phyloP scores from a whole-genome alignment of 2,797 vertebrate species.

The Dendrocincla tyrannina region DNA sequence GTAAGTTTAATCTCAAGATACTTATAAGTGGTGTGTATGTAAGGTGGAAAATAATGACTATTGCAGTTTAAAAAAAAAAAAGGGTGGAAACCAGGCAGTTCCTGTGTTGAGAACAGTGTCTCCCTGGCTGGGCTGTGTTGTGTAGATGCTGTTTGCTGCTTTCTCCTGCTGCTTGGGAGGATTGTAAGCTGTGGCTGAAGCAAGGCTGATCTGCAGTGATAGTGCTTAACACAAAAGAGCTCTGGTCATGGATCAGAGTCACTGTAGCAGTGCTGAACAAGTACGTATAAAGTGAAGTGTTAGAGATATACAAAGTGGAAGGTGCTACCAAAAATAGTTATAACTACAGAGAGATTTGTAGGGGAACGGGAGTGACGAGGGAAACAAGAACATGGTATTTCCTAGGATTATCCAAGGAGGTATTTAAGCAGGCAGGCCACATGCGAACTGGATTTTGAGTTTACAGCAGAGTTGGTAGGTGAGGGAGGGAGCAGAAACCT shows the following conservation, averaged over 20 bases:
- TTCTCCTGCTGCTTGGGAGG: background rate
- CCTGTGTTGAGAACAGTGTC: background rate
- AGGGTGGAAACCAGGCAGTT: background rate
- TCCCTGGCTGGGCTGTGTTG: background rate
- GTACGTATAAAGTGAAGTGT: background rate
- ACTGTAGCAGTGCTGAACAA: background rate
- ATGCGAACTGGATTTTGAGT: background rate
- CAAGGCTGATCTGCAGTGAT: background rate
- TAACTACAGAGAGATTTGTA: background rate
- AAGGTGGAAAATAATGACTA: background rate
- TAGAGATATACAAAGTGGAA: background rate
- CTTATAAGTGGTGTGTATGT: background rate
- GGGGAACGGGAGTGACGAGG: background rate
- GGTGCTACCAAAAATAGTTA: background rate
- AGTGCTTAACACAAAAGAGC: background rate
- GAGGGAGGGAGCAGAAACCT: background rate
- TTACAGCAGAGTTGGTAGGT: background rate
- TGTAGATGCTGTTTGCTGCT: background rate
- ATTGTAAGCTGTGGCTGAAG: background rate
- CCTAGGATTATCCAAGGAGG: background rate
- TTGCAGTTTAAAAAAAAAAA: background rate
- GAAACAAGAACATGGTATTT: background rate
- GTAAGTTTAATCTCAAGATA: background rate
- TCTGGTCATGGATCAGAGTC: background rate
- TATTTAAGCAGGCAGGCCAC: background rate